Base-by-base conservation (phyloP, 2,797 vertebrate genomes). In the Notamacropus eugenii region DNA sequence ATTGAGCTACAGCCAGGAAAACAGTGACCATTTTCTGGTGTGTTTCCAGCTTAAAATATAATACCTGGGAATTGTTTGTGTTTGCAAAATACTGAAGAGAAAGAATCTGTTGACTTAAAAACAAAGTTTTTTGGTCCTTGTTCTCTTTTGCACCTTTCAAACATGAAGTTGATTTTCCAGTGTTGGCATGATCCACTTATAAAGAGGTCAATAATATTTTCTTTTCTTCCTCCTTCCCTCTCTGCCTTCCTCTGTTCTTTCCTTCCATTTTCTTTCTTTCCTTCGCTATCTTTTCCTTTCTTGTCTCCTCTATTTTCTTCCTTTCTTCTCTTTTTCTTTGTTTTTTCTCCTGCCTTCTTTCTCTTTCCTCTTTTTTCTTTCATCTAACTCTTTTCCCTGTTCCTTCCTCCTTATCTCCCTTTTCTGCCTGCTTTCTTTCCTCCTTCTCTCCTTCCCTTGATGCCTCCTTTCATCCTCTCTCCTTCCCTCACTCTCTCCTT, bases 1-100 rank as follows among this genome's bases (percentile, higher is more conserved):
- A 54, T n/a, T 87, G 50, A 91, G 54, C 90, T 91, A 94, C 55
- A 94, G 22, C 52, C 13, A 91, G 54, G 93, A 93, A 82, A 92
- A 62, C 29, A 28, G 34, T 59, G 28, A 94, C 54, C 12, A 46
- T 87, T 91, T 95, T 93, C 40, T 91, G 9, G 28, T 90, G 90
- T 27, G 46, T 40, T 55, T 92, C 40, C 93, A 91, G 92, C 92
- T 50, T 62, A 92, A 57, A 55, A 67, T 0, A 0, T 28, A 62
- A 91, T 94, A 52, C 40, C 62, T 91, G 55, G n/a, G 31, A 94
- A 94, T 92, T 91, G 91, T 46, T 74, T 46, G 2, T 46, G 10
- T 46, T 24, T 50, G 22, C 24, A 87, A 10, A 87, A 87, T 11
- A 87, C 40, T 46, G 50, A 87, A 50, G 22, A 87, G 22, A 10